These are phyloP conservation scores for Pelobates fuscus DNA, from an alignment of 2,113 vertebrate species.

Conservation along the genomic window DNA sequence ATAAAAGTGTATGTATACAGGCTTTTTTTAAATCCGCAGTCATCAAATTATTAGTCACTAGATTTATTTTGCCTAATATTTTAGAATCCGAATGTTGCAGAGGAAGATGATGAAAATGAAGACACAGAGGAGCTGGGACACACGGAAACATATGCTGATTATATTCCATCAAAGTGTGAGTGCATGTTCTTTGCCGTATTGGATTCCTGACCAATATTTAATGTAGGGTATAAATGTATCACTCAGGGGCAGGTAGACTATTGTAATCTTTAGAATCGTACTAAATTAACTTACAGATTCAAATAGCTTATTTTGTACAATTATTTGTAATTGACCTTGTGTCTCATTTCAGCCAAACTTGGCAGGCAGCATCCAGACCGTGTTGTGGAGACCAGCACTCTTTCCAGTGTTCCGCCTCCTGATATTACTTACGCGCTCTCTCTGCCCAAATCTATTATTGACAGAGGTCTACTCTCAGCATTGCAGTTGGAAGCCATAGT, in stretches of 20 bases:
- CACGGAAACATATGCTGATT: conserved; percentile 94
- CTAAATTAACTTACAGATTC: too few relatives aligned
- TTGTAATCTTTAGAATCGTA: too few relatives aligned
- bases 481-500: conserved; percentile 95
- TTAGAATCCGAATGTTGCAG: conserved; percentile 74
- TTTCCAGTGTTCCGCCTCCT: conserved; percentile 94
- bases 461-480: conserved; percentile 81
- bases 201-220: too few relatives aligned
- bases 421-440: conserved; percentile 90
- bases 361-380: conserved; percentile 94
- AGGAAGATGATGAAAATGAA: conserved; percentile 91
- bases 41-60: neutral
- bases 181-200: neutral
- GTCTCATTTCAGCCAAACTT: conserved; percentile 76
- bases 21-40: too few relatives aligned
- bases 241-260: too few relatives aligned
- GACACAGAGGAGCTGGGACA: conserved; percentile 92
- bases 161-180: conserved; percentile 93
- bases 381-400: conserved; percentile 95
- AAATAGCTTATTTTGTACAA: too few relatives aligned
- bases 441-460: conserved; percentile 71
- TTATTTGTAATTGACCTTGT: neutral
- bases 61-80: conserved; percentile 60
- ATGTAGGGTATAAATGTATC: too few relatives aligned
- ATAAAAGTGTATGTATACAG: too few relatives aligned